Percentiles rank a stretch among this genome's conserved stretches.
phyloP scores from a whole-genome alignment of 64 coral and sea anemone genomes.

The Pocillopora damicornis region DNA sequence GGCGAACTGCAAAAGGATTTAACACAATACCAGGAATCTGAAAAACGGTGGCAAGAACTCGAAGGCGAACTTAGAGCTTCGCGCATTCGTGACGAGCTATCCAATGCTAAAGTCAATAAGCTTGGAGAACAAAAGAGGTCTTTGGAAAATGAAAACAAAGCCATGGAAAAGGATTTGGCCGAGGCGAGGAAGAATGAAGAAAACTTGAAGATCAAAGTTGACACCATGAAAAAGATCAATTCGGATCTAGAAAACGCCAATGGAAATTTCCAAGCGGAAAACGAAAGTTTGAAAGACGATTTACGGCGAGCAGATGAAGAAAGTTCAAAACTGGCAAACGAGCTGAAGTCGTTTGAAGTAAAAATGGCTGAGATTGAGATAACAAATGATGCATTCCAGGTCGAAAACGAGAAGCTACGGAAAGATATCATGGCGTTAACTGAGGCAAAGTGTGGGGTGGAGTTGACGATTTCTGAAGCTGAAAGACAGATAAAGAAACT shows the following conservation, averaged over 20 bases:
- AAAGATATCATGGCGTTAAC: slow-evolving; percentile 63
- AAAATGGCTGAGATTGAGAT: slow-evolving; percentile 81
- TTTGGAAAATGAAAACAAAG: slow-evolving; percentile 54
- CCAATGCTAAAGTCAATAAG: slow-evolving; percentile 10
- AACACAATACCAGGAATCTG: slow-evolving; percentile 29
- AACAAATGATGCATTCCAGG: slow-evolving; percentile 70
- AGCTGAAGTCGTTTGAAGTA: slow-evolving; percentile 50
- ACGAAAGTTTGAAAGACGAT: slow-evolving; percentile 30
- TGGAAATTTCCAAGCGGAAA: slow-evolving; percentile 35
- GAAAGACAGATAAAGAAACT: slow-evolving; percentile 68
- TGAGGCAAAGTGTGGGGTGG: slow-evolving; percentile 69
- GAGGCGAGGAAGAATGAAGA: slow-evolving; percentile 18
- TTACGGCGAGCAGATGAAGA: slow-evolving; percentile 49
- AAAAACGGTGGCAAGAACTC: slow-evolving; percentile 41
- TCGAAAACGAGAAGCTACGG: slow-evolving; percentile 69
- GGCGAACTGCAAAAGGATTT: slow-evolving; percentile 56
- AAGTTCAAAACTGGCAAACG: slow-evolving; percentile 39
- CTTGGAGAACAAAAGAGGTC: slow-evolving; percentile 38
- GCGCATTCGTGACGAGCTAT: slow-evolving; percentile 7
- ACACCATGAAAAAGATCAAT: slow-evolving; percentile 42
- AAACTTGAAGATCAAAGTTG: slow-evolving; percentile 8
- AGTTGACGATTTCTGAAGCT: slow-evolving; percentile 58
- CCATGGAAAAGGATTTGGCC: slow-evolving; percentile 30
- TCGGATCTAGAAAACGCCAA: slow-evolving; percentile 43
- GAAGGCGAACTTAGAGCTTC: slow-evolving; percentile 33